phyloP scores from a whole-genome alignment of 2,888 invertebrate species.

The Leptopilina syphax region DNA sequence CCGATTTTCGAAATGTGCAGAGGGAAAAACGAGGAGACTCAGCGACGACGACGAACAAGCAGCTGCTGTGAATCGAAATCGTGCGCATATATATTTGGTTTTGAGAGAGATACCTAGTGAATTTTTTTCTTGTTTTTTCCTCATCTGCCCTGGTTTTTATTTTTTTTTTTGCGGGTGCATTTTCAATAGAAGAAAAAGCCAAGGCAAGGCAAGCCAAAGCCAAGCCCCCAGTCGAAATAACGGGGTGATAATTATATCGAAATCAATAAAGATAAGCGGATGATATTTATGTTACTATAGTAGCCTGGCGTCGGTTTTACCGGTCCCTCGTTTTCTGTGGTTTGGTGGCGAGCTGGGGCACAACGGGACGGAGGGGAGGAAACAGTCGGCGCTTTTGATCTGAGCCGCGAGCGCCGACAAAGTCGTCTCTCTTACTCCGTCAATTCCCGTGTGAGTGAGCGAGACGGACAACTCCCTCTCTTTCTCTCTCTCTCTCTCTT shows the following conservation, averaged over 20 bases:
- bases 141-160: too few species aligned
- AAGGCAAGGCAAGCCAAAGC: too few species aligned
- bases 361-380: constrained; percentile 57
- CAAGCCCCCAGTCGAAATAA: constrained; percentile 1
- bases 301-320: constrained; percentile 65
- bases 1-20: constrained; percentile 2
- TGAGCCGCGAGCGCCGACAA: constrained; percentile 75
- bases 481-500: too few species aligned
- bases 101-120: not conserved
- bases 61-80: not conserved
- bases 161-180: constrained; percentile 5
- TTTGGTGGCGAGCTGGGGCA: constrained; percentile 48
- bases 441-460: constrained; percentile 60
- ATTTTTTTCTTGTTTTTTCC: not conserved
- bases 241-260: constrained; percentile 57
- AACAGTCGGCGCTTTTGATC: constrained; percentile 74
- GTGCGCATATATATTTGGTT: too few species aligned
- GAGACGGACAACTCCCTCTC: constrained; percentile 43
- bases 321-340: constrained; percentile 55
- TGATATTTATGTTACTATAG: constrained; percentile 60
- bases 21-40: not conserved
- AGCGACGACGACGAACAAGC: not conserved
- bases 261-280: constrained; percentile 59
- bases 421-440: constrained; percentile 70
- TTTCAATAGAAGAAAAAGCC: constrained; percentile 19